Conservation (phyloP, 2,797 vertebrate species). For the Myripristis jacobus region DNA sequence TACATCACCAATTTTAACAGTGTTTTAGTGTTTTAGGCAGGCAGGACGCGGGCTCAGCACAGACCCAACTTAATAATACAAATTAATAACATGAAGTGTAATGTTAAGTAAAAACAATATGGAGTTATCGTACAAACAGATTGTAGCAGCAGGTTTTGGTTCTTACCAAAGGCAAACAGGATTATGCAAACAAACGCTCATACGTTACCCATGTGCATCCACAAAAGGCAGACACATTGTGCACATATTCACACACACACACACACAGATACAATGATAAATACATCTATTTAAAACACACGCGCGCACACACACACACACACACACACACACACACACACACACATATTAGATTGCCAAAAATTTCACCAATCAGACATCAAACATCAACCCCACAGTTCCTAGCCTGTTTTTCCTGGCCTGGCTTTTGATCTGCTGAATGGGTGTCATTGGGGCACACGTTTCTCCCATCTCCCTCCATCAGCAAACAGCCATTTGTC, state of each 20-base stretch:
- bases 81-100: no score
- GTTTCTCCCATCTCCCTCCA: slow-evolving; percentile 65
- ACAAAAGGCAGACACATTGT: slow-evolving; percentile 28
- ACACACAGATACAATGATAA: no score
- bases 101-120: no score
- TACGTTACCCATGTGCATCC: slow-evolving; percentile 40
- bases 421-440: slow-evolving; percentile 73
- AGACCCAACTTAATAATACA: no score
- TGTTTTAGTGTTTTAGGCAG: no score
- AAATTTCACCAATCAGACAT: slow-evolving; percentile 77
- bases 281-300: no score
- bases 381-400: slow-evolving; percentile 54
- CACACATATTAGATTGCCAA: slow-evolving; percentile 48
- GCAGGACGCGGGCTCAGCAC: no score
- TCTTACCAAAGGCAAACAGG: no score
- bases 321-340: slow-evolving; percentile 44
- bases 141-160: no score
- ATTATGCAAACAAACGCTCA: slow-evolving; percentile 35
- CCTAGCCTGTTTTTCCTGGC: no score
- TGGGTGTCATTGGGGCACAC: slow-evolving; percentile 61
- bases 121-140: no score
- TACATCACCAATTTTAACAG: no score
- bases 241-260: slow-evolving; percentile 39
- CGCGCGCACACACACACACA: slow-evolving; percentile 44
- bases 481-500: slow-evolving; percentile 63